Evolutionary conservation across 2,797 vertebrate genomes (phyloP).

Genomic region (Vireo griseus): DNA sequence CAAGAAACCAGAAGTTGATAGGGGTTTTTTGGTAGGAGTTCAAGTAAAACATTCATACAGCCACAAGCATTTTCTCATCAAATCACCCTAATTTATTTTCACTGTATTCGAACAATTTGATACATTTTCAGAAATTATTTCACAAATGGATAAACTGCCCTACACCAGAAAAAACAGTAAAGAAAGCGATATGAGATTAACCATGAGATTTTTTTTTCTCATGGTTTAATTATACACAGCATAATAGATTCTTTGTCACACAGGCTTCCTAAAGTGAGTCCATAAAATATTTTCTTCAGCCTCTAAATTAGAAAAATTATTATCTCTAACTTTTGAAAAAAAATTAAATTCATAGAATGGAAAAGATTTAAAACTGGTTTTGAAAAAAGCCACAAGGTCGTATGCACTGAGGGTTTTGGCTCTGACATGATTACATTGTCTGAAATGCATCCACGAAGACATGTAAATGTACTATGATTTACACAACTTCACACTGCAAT

Average conservation of each 20-base stretch:
- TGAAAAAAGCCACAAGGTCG: neutral
- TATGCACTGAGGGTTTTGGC: neutral
- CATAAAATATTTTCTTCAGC: neutral
- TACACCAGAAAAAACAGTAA: neutral
- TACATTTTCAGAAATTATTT: neutral
- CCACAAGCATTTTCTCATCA: neutral
- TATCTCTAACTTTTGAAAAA: neutral
- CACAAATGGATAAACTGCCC: neutral
- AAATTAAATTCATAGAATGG: neutral
- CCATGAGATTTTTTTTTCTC: neutral
- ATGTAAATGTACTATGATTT: neutral
- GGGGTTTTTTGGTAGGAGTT: rapidly evolving
- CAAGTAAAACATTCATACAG: neutral
- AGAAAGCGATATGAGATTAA: neutral
- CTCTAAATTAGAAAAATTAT: neutral
- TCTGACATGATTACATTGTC: neutral
- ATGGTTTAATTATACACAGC: neutral
- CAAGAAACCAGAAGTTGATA: neutral
- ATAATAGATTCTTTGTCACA: neutral
- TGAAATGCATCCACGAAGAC: neutral
- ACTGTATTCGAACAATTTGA: neutral
- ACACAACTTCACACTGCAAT: neutral
- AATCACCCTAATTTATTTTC: neutral
- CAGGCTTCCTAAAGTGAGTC: neutral
- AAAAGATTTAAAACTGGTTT: neutral